Base-by-base conservation (phyloP, 2,113 vertebrate species). In the Propithecus coquereli region DNA sequence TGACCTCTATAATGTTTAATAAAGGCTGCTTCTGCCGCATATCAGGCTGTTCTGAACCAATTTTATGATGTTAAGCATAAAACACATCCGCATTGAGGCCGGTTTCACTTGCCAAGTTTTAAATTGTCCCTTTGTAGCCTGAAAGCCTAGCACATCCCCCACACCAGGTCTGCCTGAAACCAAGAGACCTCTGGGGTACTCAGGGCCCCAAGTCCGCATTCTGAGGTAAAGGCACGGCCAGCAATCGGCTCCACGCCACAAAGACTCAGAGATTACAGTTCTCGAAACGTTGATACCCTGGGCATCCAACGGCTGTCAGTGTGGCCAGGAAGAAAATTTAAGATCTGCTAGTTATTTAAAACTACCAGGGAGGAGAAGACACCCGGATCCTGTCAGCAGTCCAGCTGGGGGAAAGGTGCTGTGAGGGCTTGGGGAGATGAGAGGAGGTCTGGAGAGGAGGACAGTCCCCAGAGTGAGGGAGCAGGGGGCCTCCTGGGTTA, bases 311-410 rank as follows among this genome's bases (percentile, higher is more conserved):
- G 14, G 17, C 61, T 47, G 77, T 94, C 84, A 96, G 59, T 23
- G 14, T 6, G 54, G 65, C 73, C 93, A 37, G 23, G 70, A 90
- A 87, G 83, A 94, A 93, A 91, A 96, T 37, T 22, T 87, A 91
- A 94, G 95, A 97, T 87, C 57, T 68, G 54, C 66, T 90, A 93
- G 76, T 95, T 96, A 97, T 85, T 98, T 96, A 93, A 97, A 98
- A 95, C 93, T 93, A 92, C 88, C 96, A 95, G 77, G 86, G 94
- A 97, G 92, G 92, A 79, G 63, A 97, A 87, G 97, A 96, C 94
- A 97, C 92, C 68, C 76, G n/a, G 87, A 96, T 94, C 97, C 95
- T 97, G 93, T 94, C 40, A 5, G 89, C 73, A 65, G 95, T 94
- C 85, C 80, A 97, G 96, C 30, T 92, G 82, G 94, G 95, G 97